These are phyloP conservation scores for Nasua narica DNA, from an alignment of 2,797 vertebrate species.

Conservation along the genomic window DNA sequence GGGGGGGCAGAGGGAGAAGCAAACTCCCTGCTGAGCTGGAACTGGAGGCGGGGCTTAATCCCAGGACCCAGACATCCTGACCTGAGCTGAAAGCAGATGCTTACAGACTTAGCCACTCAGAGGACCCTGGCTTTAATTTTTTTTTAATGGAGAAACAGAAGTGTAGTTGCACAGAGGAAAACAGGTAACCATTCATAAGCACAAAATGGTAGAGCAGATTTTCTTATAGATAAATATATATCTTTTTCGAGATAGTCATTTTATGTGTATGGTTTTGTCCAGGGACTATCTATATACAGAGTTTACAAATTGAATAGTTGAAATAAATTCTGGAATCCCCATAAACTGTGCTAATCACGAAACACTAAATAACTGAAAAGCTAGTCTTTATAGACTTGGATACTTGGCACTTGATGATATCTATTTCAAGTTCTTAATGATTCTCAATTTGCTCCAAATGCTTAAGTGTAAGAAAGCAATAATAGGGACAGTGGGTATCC, in stretches of 20 bases:
- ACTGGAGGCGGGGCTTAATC: background rate
- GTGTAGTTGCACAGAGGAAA: background rate
- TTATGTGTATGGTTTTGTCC: background rate
- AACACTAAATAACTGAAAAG: background rate
- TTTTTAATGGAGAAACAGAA: background rate
- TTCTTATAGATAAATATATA: background rate
- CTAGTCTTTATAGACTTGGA: background rate
- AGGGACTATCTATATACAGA: background rate
- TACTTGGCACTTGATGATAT: background rate
- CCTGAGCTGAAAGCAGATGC: background rate
- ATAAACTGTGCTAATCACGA: background rate
- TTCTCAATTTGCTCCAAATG: background rate
- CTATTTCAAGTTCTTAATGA: background rate
- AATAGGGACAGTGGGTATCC: background rate
- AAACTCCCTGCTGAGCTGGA: background rate
- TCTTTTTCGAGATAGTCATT: background rate
- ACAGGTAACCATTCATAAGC: background rate
- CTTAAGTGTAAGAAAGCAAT: background rate
- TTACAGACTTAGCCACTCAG: background rate
- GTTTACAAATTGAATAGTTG: background rate
- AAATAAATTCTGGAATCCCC: background rate
- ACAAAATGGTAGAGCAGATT: background rate
- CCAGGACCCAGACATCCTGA: background rate
- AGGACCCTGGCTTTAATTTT: background rate
- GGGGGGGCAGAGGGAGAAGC: background rate